Evolutionary conservation across 2,113 vertebrate species (phyloP).

Genomic region (Syngnathoides biaculeatus): DNA sequence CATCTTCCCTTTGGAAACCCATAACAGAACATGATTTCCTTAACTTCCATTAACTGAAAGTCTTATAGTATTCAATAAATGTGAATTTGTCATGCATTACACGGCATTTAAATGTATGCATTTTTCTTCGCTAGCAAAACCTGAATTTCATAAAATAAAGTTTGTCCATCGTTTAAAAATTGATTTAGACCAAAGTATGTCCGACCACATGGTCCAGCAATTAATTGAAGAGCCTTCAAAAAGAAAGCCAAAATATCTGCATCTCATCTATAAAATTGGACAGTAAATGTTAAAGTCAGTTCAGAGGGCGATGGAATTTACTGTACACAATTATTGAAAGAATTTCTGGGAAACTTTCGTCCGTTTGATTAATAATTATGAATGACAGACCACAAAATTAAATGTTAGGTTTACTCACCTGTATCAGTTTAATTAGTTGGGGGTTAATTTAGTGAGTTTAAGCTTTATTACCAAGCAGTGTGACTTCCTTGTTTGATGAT

Average conservation of each 20-base stretch:
- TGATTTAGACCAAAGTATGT: neutral
- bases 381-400: constrained; percentile 5
- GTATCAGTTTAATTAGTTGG: constrained; percentile 48
- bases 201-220: constrained; percentile 32
- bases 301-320: constrained; percentile 2
- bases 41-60: neutral
- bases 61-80: neutral
- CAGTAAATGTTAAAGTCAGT: no score
- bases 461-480: constrained; percentile 58
- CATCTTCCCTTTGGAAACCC: neutral
- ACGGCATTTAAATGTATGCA: neutral
- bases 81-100: neutral
- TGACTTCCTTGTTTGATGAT: constrained; percentile 50
- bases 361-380: neutral
- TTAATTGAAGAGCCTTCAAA: constrained; percentile 25
- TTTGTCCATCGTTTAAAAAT: constrained; percentile 3
- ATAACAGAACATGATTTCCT: neutral
- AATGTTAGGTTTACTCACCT: constrained; percentile 62
- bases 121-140: neutral
- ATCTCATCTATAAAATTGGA: constrained; percentile 28
- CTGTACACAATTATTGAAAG: constrained; percentile 3
- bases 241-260: constrained; percentile 50
- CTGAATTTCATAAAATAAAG: neutral
- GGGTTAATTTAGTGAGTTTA: constrained; percentile 53
- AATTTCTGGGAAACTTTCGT: constrained; percentile 6